phyloP scores from a whole-genome alignment of 2,113 vertebrate genomes.

The Origma solitaria region DNA sequence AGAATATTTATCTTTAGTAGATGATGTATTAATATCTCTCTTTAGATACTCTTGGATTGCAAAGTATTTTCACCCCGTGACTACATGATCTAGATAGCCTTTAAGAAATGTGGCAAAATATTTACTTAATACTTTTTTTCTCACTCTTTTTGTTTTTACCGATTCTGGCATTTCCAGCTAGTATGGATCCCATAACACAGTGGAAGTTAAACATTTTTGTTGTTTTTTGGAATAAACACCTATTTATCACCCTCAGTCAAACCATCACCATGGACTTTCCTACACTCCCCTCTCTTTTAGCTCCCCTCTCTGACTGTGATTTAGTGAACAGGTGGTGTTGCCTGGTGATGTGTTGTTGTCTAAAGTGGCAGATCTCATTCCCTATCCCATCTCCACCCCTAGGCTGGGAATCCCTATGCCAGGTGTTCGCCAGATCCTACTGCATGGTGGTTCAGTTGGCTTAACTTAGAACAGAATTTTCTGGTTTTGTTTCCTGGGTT shows the following conservation, averaged over 20 bases:
- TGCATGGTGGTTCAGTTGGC: neutral
- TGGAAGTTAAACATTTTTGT: neutral
- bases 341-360: neutral
- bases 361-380: neutral
- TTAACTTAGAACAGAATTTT: neutral
- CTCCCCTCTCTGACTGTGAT: neutral
- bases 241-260: neutral
- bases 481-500: neutral
- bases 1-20: constrained; percentile 12
- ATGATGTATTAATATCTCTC: neutral
- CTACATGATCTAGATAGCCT: neutral
- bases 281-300: no score
- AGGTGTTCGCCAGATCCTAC: neutral
- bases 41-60: neutral
- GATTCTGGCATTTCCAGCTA: neutral
- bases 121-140: neutral
- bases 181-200: neutral
- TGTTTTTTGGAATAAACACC: neutral
- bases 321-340: neutral
- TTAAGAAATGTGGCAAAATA: neutral
- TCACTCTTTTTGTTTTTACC: neutral
- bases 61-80: neutral
- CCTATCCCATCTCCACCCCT: neutral
- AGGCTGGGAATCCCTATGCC: neutral
- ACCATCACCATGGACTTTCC: neutral